Evolutionary conservation across 2,888 invertebrate species (phyloP), one percentile per base, ranked within the genome.

Genomic region (Brachypalpus laphriformis): DNA sequence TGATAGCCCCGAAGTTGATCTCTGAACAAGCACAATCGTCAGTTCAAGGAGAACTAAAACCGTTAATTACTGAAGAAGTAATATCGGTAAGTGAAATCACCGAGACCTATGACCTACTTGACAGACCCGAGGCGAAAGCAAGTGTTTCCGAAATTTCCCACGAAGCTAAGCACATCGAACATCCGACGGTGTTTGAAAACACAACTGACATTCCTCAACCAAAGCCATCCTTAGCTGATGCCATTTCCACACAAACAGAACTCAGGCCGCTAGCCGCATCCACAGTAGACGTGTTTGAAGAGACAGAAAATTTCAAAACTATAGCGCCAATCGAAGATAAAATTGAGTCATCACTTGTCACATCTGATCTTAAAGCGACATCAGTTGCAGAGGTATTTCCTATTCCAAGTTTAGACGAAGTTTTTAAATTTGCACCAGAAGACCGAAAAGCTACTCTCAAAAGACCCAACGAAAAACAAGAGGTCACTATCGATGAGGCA

Each of bases 61-160:
- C 89, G 2, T 37, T 89, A 5, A 20, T 88, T 11, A 88, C 89
- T 0, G 89, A 91, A 65, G 91, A 91, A 85, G 86, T 88, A n/a
- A 40, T 89, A 0, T 77, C 88, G 14, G 20, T 90, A 1, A 89
- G 61, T 71, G 85, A 88, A 7, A 89, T 91, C 20, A 88, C 88
- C 28, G 90, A 90, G 66, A 87, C 86, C 2, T 90, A 89, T 54
- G 88, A 90, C 0, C 77, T 90, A 11, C 51, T 77, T 51, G 70
- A 86, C 31, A 88, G 87, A 4, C 59, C 75, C 1, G 70, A 87
- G 45, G 82, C 57, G 0, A 88, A 78, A 42, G 89, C 89, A 9
- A 87, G 65, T n/a, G 16, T 89, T 11, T 63, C 76, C 11, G 63
- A 86, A 34, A 86, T 80, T 7, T 63, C 87, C 3, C 88, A 87